Evolutionary conservation across 2,113 vertebrate species (phyloP), one percentile per base, ranked within the genome.

Genomic region (Nannospalax galili): DNA sequence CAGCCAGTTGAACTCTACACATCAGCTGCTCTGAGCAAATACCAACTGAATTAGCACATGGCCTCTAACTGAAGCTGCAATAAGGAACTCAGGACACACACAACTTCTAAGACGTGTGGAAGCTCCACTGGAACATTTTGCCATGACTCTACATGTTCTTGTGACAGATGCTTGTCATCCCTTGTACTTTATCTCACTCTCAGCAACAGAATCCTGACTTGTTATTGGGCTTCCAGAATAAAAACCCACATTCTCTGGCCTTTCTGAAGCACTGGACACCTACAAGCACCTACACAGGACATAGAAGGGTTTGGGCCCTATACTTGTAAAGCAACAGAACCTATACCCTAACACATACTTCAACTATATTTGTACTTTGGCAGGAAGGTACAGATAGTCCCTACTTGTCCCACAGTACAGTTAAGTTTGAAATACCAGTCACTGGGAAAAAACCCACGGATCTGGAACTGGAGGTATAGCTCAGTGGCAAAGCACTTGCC

Each of bases 381-480:
- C 32, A 72, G 56, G 40, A 60, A 77, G 15, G 40, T 22, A 35
- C 8, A 73, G 48, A 48, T 6, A 40, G 10, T 37, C 45, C 65
- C 56, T 52, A 37, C 22, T 67, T 70, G 30, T 70, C 60, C 16
- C 30, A 17, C 60, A 65, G 26, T 7, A 12, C n/a, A 84, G 24
- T 80, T 42, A 67, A 72, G 74, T 40, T 26, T 90, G 35, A 79
- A 91, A 48, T 32, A 90, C 10, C 14, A 10, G 11, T n/a, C 58
- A 48, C 15, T 75, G 82, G 75, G 69, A 84, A 78, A 80, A 67
- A 64, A 73, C 62, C 62, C 32, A 93, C n/a, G 90, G 78, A 92
- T 62, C 16, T 32, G 24, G 20, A 42, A 32, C 9, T 88, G 37
- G 72, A 45, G 45, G 74, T 48, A 42, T 2, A 78, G 42, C 42